These are phyloP conservation scores for Geophilus truncorum DNA, from an alignment of 2,888 invertebrate species.

Conservation along the genomic window DNA sequence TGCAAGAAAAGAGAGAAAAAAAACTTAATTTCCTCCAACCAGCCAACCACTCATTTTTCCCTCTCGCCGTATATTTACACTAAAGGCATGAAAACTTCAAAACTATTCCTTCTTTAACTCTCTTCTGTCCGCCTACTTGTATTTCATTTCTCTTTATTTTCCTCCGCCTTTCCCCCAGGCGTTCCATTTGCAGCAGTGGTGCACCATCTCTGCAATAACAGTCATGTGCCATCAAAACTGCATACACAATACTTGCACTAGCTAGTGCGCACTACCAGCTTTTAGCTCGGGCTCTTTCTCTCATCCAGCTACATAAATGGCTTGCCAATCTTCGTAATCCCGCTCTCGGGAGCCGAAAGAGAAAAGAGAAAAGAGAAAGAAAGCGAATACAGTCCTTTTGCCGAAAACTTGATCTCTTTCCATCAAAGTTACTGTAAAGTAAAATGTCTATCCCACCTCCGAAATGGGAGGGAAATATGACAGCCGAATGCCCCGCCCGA, in stretches of 20 bases:
- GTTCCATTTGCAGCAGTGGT: constrained; percentile 11
- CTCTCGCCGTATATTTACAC: not conserved
- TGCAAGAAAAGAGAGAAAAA: not conserved
- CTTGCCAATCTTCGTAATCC: constrained; percentile 15
- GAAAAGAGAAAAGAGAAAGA: not conserved
- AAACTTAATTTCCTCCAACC: not conserved
- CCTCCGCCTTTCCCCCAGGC: not conserved
- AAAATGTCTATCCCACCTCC: not conserved
- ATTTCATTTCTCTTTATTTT: constrained; percentile 18
- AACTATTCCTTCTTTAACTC: constrained; percentile 12
- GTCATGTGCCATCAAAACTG: constrained; percentile 15
- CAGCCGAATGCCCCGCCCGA: not conserved
- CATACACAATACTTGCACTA: constrained; percentile 1
- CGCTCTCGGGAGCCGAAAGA: not conserved
- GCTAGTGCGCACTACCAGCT: not conserved
- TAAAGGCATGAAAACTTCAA: not conserved
- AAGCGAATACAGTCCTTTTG: no score
- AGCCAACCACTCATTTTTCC: not conserved
- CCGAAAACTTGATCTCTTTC: not conserved
- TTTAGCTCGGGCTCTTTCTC: not conserved
- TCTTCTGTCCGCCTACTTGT: not conserved
- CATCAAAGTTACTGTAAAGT: not conserved
- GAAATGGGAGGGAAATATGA: not conserved
- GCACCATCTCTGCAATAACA: constrained; percentile 15
- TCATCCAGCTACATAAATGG: not conserved